Conservation (phyloP, 2,888 invertebrate genomes). For the Apotomis turbidana region DNA sequence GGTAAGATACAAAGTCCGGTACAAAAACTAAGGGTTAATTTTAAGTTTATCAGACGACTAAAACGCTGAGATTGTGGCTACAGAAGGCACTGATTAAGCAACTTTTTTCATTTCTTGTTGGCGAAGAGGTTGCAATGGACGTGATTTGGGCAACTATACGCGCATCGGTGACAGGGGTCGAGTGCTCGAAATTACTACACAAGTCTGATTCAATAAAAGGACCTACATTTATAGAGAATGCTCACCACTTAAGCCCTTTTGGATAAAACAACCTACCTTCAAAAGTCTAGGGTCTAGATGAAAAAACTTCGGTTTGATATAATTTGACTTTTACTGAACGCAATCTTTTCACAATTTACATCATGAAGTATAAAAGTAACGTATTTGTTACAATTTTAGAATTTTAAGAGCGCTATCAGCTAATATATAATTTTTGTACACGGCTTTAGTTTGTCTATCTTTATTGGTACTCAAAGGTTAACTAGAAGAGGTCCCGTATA, state of each 20-base stretch:
- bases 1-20: neutral
- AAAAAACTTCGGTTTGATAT: constrained; percentile 21
- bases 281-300: constrained; percentile 29
- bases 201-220: neutral
- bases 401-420: no score
- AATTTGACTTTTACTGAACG: no score
- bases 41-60: constrained; percentile 51
- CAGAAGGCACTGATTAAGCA: constrained; percentile 63
- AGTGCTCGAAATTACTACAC: constrained; percentile 26
- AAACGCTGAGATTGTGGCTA: constrained; percentile 56
- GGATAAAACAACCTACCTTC: constrained; percentile 12
- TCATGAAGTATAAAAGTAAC: no score
- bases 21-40: constrained; percentile 48
- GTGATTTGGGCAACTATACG: constrained; percentile 48
- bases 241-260: neutral
- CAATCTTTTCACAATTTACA: no score
- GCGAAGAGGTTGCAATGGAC: constrained; percentile 54
- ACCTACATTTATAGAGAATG: neutral
- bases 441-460: no score
- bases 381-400: no score
- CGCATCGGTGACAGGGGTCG: constrained; percentile 26
- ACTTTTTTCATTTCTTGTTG: constrained; percentile 67
- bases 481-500: no score
- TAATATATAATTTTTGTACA: no score
- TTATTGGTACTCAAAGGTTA: no score